Evolutionary conservation across 2,113 vertebrate species (phyloP).

Genomic region (Poicephalus meyeri): DNA sequence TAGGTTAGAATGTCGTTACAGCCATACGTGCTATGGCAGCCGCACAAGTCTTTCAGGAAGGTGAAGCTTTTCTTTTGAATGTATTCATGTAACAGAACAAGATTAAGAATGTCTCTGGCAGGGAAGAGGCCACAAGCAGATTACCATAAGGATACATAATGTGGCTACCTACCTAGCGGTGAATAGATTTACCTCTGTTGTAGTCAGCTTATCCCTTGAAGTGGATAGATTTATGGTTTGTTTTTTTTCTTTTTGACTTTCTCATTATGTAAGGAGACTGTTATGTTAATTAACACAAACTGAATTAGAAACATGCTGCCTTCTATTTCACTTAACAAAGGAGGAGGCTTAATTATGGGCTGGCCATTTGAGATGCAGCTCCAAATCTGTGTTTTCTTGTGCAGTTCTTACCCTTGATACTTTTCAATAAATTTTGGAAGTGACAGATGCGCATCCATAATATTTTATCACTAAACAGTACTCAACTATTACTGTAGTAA

Average conservation of each 20-base stretch:
- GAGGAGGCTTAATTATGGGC: neutral
- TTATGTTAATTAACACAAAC: slow-evolving; percentile 21
- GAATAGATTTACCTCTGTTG: slow-evolving; percentile 14
- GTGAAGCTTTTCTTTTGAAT: neutral
- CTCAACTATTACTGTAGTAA: neutral
- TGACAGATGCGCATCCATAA: neutral
- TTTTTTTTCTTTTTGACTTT: neutral
- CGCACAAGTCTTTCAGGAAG: neutral
- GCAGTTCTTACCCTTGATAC: neutral
- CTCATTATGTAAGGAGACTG: slow-evolving; percentile 29
- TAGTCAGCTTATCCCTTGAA: slow-evolving; percentile 28
- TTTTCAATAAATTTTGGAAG: neutral
- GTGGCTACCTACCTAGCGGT: neutral
- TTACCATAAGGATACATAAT: neutral
- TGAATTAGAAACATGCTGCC: slow-evolving; percentile 9
- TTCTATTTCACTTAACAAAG: neutral
- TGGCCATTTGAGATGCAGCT: neutral
- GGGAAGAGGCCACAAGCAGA: neutral
- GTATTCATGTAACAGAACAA: neutral
- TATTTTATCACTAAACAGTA: neutral
- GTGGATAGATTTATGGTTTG: neutral
- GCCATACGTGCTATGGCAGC: neutral
- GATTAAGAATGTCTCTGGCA: neutral
- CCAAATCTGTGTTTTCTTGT: neutral
- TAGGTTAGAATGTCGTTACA: neutral